Percentiles rank a stretch among this genome's conserved stretches.
Conservation (phyloP, 2,113 vertebrate genomes). For the Brachypodius melanocephalos region DNA sequence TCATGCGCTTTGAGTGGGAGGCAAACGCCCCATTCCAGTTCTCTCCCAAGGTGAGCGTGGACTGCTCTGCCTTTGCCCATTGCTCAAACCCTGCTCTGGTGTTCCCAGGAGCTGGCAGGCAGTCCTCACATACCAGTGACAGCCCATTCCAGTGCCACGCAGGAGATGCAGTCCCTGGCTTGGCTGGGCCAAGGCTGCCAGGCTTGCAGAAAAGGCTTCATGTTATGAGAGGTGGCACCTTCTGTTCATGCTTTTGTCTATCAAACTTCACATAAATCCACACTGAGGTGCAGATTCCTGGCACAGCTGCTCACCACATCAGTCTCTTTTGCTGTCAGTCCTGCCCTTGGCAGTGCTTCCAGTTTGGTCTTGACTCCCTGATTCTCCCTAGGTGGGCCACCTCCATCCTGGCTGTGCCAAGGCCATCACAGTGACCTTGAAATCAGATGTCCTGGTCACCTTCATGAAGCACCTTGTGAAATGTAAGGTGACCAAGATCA, state of each 20-base stretch:
- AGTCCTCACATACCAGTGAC: rapidly evolving
- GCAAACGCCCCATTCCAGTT: conserved; percentile 63
- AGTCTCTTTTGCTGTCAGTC: neutral
- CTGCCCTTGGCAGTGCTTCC: neutral
- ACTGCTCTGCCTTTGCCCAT: neutral
- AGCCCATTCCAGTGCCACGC: neutral
- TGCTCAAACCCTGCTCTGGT: neutral
- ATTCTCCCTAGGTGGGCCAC: conserved; percentile 80
- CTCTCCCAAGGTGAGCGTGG: conserved; percentile 76
- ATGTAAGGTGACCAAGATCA: conserved; percentile 78
- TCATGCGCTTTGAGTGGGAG: conserved; percentile 85
- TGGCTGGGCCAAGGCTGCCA: neutral
- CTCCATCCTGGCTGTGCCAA: conserved; percentile 87
- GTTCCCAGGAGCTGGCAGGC: neutral
- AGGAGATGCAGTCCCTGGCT: neutral
- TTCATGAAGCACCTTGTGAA: conserved; percentile 69
- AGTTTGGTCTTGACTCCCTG: neutral
- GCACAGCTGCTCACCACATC: neutral
- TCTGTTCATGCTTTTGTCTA: neutral
- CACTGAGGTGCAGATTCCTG: neutral
- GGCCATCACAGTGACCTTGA: conserved; percentile 78
- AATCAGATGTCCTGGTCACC: conserved; percentile 64
- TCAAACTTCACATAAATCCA: neutral
- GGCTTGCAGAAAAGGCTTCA: neutral
- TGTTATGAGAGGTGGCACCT: neutral